Evolutionary conservation across 2,888 invertebrate species (phyloP).

Genomic region (Tetheella fluctuosa): DNA sequence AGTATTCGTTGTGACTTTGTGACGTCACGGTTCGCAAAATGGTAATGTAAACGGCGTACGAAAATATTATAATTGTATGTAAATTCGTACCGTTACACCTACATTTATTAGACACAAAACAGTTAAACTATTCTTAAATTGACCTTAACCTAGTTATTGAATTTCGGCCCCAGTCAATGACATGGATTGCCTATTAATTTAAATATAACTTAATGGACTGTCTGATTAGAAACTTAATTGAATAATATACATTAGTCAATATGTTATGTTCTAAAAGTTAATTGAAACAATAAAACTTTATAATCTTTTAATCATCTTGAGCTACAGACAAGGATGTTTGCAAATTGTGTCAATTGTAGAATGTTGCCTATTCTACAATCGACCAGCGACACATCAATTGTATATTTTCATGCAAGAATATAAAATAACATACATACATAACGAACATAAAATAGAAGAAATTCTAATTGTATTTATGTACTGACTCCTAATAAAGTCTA

Average conservation of each 20-base stretch:
- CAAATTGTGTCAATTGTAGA: too few species aligned
- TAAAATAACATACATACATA: too few species aligned
- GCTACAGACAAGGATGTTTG: too few species aligned
- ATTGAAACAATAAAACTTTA: not conserved
- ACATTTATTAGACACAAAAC: slow-evolving; percentile 15
- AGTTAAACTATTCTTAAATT: slow-evolving; percentile 21
- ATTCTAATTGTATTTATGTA: too few species aligned
- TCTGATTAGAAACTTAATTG: not conserved
- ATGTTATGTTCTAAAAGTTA: not conserved
- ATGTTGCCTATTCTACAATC: too few species aligned
- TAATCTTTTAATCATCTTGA: too few species aligned
- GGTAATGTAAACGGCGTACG: slow-evolving; percentile 3
- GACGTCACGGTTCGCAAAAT: slow-evolving; percentile 5
- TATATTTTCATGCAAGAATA: too few species aligned
- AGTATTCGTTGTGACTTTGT: not conserved
- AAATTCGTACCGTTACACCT: slow-evolving; percentile 11
- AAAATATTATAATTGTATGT: slow-evolving; percentile 13
- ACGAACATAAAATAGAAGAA: too few species aligned
- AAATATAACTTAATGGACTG: not conserved
- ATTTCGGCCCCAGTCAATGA: slow-evolving; percentile 44
- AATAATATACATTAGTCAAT: not conserved
- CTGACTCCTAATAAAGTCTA: too few species aligned
- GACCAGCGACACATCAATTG: too few species aligned
- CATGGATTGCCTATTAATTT: not conserved
- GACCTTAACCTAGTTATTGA: slow-evolving; percentile 56